These are phyloP conservation scores for Setophaga kirtlandii DNA, from an alignment of 2,113 vertebrate species.

Conservation along the genomic window DNA sequence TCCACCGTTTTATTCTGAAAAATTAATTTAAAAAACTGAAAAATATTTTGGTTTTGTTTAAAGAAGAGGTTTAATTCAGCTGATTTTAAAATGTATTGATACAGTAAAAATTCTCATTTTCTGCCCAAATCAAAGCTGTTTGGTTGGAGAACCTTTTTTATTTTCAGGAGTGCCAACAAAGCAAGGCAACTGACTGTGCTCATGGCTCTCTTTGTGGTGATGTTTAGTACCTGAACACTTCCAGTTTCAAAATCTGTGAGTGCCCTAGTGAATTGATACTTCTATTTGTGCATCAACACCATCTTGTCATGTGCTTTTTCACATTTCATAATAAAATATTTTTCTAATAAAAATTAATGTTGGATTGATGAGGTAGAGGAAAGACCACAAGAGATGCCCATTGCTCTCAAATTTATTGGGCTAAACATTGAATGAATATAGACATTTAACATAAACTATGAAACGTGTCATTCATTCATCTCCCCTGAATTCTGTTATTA, in stretches of 20 bases:
- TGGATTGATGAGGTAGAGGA: not conserved
- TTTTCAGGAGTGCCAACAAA: not conserved
- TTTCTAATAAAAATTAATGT: not conserved
- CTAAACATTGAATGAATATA: not conserved
- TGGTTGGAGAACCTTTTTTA: not conserved
- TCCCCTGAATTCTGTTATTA: not conserved
- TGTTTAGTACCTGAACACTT: not conserved
- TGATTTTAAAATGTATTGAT: not conserved
- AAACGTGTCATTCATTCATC: not conserved
- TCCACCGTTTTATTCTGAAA: not conserved
- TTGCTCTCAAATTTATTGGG: not conserved
- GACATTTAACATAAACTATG: not conserved
- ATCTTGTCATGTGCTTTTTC: not conserved
- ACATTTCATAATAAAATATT: not conserved
- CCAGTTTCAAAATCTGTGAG: not conserved
- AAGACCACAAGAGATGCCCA: not conserved
- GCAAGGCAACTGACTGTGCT: not conserved
- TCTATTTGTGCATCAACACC: not conserved
- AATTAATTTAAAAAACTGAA: not conserved
- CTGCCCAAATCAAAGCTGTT: not conserved
- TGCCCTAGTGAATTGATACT: not conserved
- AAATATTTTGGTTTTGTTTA: not conserved
- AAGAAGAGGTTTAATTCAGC: not conserved
- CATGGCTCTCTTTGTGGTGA: not conserved
- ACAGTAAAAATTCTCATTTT: not conserved